phyloP scores from a whole-genome alignment of 2,797 vertebrate genomes.

The Sarcophilus harrisii region DNA sequence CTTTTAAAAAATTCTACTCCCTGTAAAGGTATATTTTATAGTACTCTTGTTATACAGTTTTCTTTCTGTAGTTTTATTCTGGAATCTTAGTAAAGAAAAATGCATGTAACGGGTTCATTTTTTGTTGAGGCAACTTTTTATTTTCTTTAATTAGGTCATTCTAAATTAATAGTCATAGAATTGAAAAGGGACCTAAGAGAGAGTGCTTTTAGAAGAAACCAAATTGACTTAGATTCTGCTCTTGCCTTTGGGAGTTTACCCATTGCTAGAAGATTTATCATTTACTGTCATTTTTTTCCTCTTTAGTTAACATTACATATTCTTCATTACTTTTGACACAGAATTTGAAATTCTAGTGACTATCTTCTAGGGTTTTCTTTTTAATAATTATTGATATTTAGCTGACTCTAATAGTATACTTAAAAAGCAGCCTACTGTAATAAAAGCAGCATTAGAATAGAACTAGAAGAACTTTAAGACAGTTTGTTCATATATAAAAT shows the following conservation, averaged over 20 bases:
- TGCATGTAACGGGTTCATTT: background rate
- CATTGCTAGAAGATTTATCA: background rate
- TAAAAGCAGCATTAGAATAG: background rate
- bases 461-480: background rate
- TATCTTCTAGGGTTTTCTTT: background rate
- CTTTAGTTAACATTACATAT: background rate
- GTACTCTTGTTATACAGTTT: background rate
- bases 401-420: background rate
- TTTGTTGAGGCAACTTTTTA: conserved; percentile 12
- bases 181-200: background rate
- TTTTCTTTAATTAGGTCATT: conserved; percentile 35
- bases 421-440: background rate
- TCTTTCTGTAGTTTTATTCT: conserved; percentile 36
- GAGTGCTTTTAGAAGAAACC: background rate
- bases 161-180: background rate
- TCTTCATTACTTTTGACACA: background rate
- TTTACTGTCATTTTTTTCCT: background rate
- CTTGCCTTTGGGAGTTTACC: background rate
- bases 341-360: background rate
- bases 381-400: background rate
- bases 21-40: background rate
- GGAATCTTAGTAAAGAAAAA: conserved; percentile 28
- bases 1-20: conserved; percentile 28
- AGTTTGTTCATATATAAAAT: background rate
- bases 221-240: background rate